Percentiles rank a stretch among this genome's conserved stretches.
phyloP scores from a whole-genome alignment of 2,113 vertebrate species.

The Carettochelys insculpta region DNA sequence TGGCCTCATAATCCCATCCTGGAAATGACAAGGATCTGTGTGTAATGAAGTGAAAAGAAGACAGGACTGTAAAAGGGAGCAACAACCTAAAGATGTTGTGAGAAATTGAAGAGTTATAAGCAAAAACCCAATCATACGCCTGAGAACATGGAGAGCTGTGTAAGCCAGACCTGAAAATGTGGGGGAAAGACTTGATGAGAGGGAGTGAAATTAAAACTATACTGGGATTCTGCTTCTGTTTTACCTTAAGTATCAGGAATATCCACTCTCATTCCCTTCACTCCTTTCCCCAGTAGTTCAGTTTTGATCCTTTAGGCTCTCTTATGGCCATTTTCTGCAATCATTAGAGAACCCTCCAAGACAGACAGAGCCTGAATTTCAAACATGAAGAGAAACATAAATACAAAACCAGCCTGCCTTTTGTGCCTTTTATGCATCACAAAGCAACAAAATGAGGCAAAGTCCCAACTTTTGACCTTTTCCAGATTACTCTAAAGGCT shows the following conservation, averaged over 20 bases:
- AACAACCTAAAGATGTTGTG: not conserved
- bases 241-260: not conserved
- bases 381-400: not conserved
- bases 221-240: not conserved
- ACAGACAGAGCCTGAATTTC: not conserved
- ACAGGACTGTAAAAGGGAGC: not conserved
- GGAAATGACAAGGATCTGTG: not conserved
- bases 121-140: not conserved
- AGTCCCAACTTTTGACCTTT: not conserved
- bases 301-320: not conserved
- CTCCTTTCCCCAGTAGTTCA: not conserved
- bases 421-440: not conserved
- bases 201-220: not conserved
- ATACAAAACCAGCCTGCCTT: not conserved
- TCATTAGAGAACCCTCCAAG: not conserved
- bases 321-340: not conserved
- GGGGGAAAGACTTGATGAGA: not conserved
- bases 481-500: not conserved
- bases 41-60: not conserved
- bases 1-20: not conserved
- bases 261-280: not conserved
- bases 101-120: not conserved
- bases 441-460: not conserved
- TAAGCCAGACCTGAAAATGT: not conserved
- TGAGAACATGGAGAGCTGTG: not conserved